phyloP scores from a whole-genome alignment of 2,113 vertebrate species.

The Hiodon tergisus region DNA sequence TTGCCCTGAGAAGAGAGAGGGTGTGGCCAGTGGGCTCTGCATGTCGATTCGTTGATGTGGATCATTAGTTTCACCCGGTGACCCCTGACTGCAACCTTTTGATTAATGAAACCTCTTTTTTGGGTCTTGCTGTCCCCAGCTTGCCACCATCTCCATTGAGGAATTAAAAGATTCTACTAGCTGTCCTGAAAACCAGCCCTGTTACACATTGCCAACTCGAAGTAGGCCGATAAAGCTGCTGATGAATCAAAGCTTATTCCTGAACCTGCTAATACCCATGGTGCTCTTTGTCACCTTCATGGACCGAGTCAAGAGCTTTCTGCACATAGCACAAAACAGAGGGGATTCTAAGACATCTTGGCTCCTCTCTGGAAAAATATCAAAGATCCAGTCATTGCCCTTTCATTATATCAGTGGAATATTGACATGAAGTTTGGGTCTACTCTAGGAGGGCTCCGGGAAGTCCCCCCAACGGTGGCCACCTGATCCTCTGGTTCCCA shows the following conservation, averaged over 20 bases:
- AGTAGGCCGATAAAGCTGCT: background rate
- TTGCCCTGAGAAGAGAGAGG: constrained; percentile 31
- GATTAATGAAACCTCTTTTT: constrained; percentile 17
- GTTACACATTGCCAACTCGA: background rate
- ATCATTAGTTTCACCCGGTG: constrained; percentile 39
- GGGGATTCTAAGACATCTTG: too few species aligned
- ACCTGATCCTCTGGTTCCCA: constrained; percentile 61
- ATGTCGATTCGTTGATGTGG: constrained; percentile 37
- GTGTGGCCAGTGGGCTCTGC: constrained; percentile 35
- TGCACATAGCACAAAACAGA: background rate
- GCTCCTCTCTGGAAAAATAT: background rate
- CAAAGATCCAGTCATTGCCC: background rate
- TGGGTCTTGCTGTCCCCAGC: background rate
- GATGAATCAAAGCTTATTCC: background rate
- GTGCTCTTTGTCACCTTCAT: background rate
- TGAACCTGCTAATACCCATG: background rate
- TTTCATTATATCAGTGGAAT: too few species aligned
- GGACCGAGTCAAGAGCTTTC: background rate
- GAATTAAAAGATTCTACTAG: too few species aligned
- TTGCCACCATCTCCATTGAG: background rate
- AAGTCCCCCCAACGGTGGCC: constrained; percentile 40
- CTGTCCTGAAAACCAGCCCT: background rate
- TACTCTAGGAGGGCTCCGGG: background rate
- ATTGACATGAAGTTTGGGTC: background rate
- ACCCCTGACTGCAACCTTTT: constrained; percentile 34